Evolutionary conservation across 2,797 vertebrate species (phyloP), one percentile per base, ranked within the genome.

Genomic region (Falco cherrug): DNA sequence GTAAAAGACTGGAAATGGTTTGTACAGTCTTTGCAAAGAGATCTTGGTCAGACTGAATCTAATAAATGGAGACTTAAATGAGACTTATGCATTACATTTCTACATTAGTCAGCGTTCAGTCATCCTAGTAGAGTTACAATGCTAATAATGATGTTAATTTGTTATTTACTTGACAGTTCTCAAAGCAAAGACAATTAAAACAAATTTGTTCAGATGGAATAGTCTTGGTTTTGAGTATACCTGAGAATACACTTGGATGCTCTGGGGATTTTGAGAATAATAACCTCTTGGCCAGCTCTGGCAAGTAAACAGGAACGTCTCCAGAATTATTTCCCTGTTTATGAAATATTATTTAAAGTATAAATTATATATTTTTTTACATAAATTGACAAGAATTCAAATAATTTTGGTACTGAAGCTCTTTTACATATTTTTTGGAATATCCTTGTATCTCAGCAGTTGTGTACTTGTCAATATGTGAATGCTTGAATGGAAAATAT

Each of bases 71-170:
- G 28, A 48, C 26, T 83, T 94, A 87, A 87, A 57, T 76, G 67
- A 65, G 37, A 53, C 9, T 80, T 13, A 48, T 79, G n/a, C 19
- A 45, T 35, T 41, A 8, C 84, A 51, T 70, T 95, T 88, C 56
- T 90, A 67, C 63, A 78, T 95, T 93, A 92, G 87, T 94, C 43
- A 86, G 39, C 56, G 51, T 64, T 95, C 51, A 78, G 7, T 95
- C 75, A 92, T 83, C 16, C n/a, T 83, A 63, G 70, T 35, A 85
- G 50, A 71, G 10, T 83, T 91, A 65, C 60, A 37, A 79, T 67
- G 31, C n/a, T 92, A 81, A 45, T 94, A 94, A 95, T 95, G 26
- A 74, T 93, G 35, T 54, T 93, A 9, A 64, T 93, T 92, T 90
- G 43, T 88, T 86, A 69, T 64, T 54, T 45, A 37, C 19, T 51